Percentiles rank a stretch among this genome's conserved stretches.
phyloP scores from a whole-genome alignment of 2,888 invertebrate genomes.

The Andrena hattorfiana region DNA sequence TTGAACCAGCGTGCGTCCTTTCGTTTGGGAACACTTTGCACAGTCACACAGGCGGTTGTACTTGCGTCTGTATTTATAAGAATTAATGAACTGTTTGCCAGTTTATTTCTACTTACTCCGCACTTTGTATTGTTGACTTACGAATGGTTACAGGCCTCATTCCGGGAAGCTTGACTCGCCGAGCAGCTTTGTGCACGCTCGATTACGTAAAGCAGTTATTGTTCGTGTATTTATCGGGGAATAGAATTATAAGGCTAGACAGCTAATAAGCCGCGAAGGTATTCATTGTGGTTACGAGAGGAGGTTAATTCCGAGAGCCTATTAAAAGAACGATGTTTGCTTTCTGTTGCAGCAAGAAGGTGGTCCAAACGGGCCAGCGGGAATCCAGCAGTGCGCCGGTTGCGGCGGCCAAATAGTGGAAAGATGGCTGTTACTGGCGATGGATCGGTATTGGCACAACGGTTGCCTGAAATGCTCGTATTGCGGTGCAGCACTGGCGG shows the following conservation, averaged over 20 bases:
- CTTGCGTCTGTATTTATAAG: not conserved
- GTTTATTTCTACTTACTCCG: slow-evolving; percentile 19
- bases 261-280: no score
- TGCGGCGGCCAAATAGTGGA: slow-evolving; percentile 97
- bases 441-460: slow-evolving; percentile 98
- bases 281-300: not conserved
- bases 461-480: slow-evolving; percentile 97
- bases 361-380: slow-evolving; percentile 80
- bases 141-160: slow-evolving; percentile 2
- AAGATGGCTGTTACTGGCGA: slow-evolving; percentile 95
- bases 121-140: not conserved
- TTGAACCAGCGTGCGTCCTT: no score
- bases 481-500: slow-evolving; percentile 95
- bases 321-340: not conserved
- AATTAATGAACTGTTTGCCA: not conserved
- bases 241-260: not conserved
- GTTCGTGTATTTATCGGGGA: slow-evolving; percentile 12
- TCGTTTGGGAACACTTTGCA: not conserved
- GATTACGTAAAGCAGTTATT: slow-evolving; percentile 35
- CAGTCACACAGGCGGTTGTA: not conserved
- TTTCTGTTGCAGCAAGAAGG: slow-evolving; percentile 82
- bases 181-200: slow-evolving; percentile 22
- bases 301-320: not conserved
- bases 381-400: slow-evolving; percentile 93
- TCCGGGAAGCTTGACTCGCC: slow-evolving; percentile 21